These are phyloP conservation scores for Xenopus petersii DNA, from an alignment of 2,797 vertebrate genomes.

Conservation along the genomic window DNA sequence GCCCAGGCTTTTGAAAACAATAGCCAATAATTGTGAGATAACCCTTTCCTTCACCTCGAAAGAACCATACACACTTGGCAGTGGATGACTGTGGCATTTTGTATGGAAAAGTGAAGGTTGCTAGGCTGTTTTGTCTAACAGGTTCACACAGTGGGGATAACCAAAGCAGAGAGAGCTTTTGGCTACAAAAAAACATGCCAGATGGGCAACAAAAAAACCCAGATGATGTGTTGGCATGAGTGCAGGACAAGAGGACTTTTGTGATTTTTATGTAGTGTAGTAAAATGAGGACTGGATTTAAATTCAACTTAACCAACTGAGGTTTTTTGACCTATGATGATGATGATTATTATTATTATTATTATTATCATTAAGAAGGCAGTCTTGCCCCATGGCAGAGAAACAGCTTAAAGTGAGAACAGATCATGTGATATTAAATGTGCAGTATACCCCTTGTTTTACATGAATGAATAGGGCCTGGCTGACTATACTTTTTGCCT, in stretches of 20 bases:
- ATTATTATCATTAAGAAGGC: too few species aligned
- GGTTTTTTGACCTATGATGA: too few species aligned
- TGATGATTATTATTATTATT: too few species aligned
- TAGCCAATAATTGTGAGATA: not conserved
- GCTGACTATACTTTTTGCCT: too few species aligned
- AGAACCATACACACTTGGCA: conserved; percentile 32
- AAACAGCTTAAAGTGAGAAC: too few species aligned
- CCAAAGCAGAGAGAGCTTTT: conserved; percentile 29
- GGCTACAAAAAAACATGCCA: conserved; percentile 36
- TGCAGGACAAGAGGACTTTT: conserved; percentile 22
- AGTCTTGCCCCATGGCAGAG: too few species aligned
- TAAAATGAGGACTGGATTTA: conserved; percentile 12
- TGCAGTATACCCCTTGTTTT: too few species aligned
- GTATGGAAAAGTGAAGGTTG: conserved; percentile 29
- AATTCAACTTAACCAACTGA: not conserved
- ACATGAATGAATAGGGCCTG: too few species aligned
- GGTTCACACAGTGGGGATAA: conserved; percentile 17
- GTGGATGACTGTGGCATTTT: conserved; percentile 19
- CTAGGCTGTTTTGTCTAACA: conserved; percentile 35
- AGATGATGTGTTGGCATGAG: conserved; percentile 28
- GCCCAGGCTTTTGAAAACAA: not conserved
- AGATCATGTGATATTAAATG: too few species aligned
- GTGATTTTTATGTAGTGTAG: conserved; percentile 6
- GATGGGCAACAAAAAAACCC: conserved; percentile 28
- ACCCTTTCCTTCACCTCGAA: conserved; percentile 19